A percentile compares a stretch with the other conserved stretches of the same genome.
Evolutionary conservation across 2,888 invertebrate genomes (phyloP).

Genomic region (Synergus itoensis): DNA sequence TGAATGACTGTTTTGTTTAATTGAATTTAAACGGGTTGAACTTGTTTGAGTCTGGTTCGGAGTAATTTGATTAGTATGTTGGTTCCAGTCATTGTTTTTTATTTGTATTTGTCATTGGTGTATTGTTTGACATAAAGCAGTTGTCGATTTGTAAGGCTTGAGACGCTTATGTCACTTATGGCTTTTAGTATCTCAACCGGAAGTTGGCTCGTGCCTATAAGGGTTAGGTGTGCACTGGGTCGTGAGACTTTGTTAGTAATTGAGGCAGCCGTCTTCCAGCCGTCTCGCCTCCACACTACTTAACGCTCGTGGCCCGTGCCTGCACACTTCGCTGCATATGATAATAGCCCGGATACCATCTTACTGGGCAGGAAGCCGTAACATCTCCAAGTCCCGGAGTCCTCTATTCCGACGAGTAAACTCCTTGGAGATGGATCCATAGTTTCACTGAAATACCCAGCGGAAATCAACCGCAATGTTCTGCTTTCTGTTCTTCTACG

Average conservation of each 20-base stretch:
- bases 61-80: background rate
- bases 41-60: too few relatives aligned
- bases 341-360: conserved; percentile 68
- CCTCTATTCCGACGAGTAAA: background rate
- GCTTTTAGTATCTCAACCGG: conserved; percentile 11
- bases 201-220: conserved; percentile 39
- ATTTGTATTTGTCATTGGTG: too few relatives aligned
- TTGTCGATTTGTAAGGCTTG: conserved; percentile 16
- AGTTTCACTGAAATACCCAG: conserved; percentile 36
- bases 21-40: too few relatives aligned
- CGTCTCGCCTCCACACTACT: conserved; percentile 29
- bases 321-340: conserved; percentile 70
- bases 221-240: conserved; percentile 22
- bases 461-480: conserved; percentile 41
- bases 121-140: background rate
- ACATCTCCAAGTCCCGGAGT: conserved; percentile 15
- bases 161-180: conserved; percentile 6
- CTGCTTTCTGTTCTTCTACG: conserved; percentile 33
- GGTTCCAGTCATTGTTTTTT: background rate
- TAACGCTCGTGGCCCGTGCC: conserved; percentile 68
- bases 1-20: too few relatives aligned
- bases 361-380: conserved; percentile 56
- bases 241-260: conserved; percentile 41
- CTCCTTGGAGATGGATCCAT: conserved; percentile 40
- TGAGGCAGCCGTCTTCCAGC: conserved; percentile 38